phyloP scores from a whole-genome alignment of 1,140 invertebrate genomes.

The Tribolium madens region DNA sequence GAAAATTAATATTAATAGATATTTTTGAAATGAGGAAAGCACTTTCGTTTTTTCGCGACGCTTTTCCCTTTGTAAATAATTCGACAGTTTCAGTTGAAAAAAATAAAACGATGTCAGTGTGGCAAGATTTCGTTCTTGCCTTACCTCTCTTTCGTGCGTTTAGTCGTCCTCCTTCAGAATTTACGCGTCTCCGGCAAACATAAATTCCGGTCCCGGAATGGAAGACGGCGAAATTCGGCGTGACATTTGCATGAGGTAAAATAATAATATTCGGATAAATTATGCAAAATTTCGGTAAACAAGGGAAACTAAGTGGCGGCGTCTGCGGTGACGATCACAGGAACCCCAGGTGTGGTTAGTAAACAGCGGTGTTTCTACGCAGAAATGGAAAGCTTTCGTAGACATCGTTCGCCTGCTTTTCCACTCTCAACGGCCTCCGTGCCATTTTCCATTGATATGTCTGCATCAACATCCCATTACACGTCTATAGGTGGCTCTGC shows the following conservation, averaged over 20 bases:
- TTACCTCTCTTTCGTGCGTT: not conserved
- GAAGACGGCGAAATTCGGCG: constrained; percentile 9
- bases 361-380: constrained; percentile 18
- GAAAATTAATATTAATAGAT: too few species aligned
- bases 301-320: constrained; percentile 37
- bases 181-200: not conserved
- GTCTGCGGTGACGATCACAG: constrained; percentile 29
- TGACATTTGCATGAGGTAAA: constrained; percentile 37
- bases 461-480: constrained; percentile 38
- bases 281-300: constrained; percentile 39
- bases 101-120: not conserved
- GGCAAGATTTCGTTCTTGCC: not conserved
- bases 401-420: not conserved
- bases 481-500: constrained; percentile 1
- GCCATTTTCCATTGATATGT: constrained; percentile 30
- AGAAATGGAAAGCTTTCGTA: constrained; percentile 7
- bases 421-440: not conserved
- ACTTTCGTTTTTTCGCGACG: not conserved
- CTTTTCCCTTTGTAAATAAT: not conserved
- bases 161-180: not conserved
- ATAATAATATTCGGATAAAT: constrained; percentile 39
- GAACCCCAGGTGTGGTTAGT: constrained; percentile 33
- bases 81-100: not conserved
- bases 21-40: too few species aligned
- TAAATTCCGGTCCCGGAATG: constrained; percentile 20